Percentiles rank a stretch among this genome's conserved stretches.
Conservation (phyloP, 2,888 invertebrate species). For the Kryphioiulus occultus region DNA sequence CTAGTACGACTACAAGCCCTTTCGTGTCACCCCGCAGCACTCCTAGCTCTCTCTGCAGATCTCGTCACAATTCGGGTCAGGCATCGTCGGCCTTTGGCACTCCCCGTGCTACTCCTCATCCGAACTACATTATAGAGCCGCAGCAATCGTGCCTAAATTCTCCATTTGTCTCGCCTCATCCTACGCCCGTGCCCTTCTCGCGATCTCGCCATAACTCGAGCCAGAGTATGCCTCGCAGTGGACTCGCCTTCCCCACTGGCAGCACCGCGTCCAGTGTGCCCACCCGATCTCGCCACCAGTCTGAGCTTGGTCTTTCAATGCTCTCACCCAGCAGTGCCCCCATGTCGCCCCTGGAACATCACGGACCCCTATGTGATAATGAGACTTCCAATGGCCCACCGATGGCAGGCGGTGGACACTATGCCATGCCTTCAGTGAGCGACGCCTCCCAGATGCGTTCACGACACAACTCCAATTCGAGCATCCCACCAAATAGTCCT, state of each 20-base stretch:
- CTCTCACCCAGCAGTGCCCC: constrained; percentile 55
- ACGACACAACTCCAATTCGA: constrained; percentile 56
- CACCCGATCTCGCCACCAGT: constrained; percentile 57
- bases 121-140: not conserved
- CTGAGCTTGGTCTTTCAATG: constrained; percentile 56
- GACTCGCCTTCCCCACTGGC: not conserved
- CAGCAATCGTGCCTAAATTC: constrained; percentile 51
- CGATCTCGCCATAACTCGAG: constrained; percentile 60
- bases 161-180: constrained; percentile 60
- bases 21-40: constrained; percentile 73
- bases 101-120: constrained; percentile 52
- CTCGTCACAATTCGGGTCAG: constrained; percentile 68
- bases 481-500: constrained; percentile 58
- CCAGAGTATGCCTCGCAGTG: constrained; percentile 45
- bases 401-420: constrained; percentile 48
- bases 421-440: constrained; percentile 54
- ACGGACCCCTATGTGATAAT: not conserved
- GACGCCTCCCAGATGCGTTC: constrained; percentile 54
- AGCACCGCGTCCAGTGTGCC: constrained; percentile 29
- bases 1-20: too few relatives aligned
- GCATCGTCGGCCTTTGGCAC: constrained; percentile 55
- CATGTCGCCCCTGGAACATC: constrained; percentile 55
- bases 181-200: constrained; percentile 58
- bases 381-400: not conserved
- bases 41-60: constrained; percentile 70